Evolutionary conservation across 2,113 vertebrate species (phyloP), one percentile per base, ranked within the genome.

Genomic region (Thomomys bottae): DNA sequence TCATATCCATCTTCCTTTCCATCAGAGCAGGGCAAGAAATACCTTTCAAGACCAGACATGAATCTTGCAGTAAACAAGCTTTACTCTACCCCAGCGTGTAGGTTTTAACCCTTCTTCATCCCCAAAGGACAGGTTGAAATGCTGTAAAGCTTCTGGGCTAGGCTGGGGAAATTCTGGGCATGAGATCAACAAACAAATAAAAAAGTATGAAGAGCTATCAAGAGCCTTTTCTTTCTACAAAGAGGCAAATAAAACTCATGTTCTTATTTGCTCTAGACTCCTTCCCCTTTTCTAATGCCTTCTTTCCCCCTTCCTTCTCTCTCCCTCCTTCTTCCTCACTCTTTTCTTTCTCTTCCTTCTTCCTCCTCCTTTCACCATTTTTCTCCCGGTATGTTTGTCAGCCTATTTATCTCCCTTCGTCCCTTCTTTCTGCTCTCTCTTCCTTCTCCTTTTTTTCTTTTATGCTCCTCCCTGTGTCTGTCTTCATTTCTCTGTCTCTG

Each of bases 1-100:
- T 1, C 2, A n/a, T 67, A 71, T 68, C 79, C 23, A 6, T 57
- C 82, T 85, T 88, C 36, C 57, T 82, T 79, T 59, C 34, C 36
- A 32, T 84, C 92, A 30, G n/a, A 49, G 30, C 63, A 24, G 75
- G 36, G 77, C 88, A 80, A 86, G 54, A 72, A 88, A 84, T 68
- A 9, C 49, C 83, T 87, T 92, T 89, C 94, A 95, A 90, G 95
- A 89, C 77, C 87, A 91, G 87, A 64, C 92, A 54, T 63, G 93
- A 92, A 90, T 92, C 77, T 87, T 78, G 36, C 20, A 63, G 73
- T 91, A 88, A 96, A 92, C 87, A 93, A 93, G 92, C 77, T 81
- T 54, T 23, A 2, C 49, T 90, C 24, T 72, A 64, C 86, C 83
- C 30, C 72, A 67, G 24, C 66, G 61, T 70, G 82, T 86, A 82